Percentiles rank a stretch among this genome's conserved stretches.
Evolutionary conservation across 2,888 invertebrate species (phyloP).

Genomic region (Cephonodes hylas): DNA sequence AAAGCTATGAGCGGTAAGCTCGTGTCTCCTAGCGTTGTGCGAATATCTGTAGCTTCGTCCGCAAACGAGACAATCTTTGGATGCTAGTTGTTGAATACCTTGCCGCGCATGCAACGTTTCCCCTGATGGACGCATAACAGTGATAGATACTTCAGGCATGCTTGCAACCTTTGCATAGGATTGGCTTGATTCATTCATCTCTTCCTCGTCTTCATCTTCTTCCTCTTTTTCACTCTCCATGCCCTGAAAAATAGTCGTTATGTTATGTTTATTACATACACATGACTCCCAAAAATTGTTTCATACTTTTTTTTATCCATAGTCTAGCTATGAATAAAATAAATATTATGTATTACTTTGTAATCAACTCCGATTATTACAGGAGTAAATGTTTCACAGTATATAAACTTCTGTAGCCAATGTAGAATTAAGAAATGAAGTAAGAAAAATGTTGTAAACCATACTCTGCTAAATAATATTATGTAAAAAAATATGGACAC

Average conservation of each 20-base stretch:
- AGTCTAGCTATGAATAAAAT: too few species aligned
- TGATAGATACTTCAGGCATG: conserved; percentile 75
- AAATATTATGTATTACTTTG: too few species aligned
- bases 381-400: too few species aligned
- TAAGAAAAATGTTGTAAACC: too few species aligned
- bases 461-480: too few species aligned
- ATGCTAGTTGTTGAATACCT: conserved; percentile 75
- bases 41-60: conserved; percentile 75
- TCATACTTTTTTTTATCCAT: too few species aligned
- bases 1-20: conserved; percentile 71
- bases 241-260: conserved; percentile 49
- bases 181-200: conserved; percentile 41
- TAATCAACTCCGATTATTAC: too few species aligned
- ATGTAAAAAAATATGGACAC: too few species aligned
- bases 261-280: too few species aligned
- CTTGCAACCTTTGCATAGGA: conserved; percentile 49
- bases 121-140: conserved; percentile 71
- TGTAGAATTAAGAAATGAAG: too few species aligned
- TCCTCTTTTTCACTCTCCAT: conserved; percentile 70
- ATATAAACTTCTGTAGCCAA: too few species aligned
- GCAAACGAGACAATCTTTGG: conserved; percentile 76
- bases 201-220: conserved; percentile 66
- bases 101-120: conserved; percentile 70
- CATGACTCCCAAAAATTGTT: too few species aligned
- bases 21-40: conserved; percentile 75